These are phyloP conservation scores for Anseranas semipalmata DNA, from an alignment of 2,113 vertebrate species.

Conservation along the genomic window DNA sequence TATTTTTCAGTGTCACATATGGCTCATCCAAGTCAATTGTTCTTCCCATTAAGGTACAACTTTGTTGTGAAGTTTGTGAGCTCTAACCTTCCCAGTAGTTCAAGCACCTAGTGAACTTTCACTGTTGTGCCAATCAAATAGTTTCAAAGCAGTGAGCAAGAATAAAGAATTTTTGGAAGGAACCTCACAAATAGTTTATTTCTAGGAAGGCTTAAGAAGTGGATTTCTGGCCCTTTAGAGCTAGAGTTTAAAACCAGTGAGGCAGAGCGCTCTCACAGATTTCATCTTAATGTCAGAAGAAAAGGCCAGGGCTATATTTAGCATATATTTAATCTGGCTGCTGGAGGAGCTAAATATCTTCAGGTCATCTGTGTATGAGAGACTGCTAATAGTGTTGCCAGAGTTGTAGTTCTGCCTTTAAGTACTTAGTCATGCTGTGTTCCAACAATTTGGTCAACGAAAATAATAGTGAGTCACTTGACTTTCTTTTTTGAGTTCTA, in stretches of 20 bases:
- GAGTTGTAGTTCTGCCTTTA: neutral
- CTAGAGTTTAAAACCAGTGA: neutral
- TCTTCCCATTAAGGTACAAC: neutral
- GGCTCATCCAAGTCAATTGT: neutral
- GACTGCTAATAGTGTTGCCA: neutral
- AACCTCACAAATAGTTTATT: neutral
- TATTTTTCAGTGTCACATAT: neutral
- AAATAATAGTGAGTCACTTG: neutral
- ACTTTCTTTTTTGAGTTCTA: neutral
- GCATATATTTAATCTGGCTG: conserved; percentile 34
- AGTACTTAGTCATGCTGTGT: neutral
- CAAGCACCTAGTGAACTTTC: neutral
- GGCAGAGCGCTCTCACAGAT: conserved; percentile 12
- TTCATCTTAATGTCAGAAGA: conserved; percentile 65
- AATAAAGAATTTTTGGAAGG: neutral
- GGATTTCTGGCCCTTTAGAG: neutral
- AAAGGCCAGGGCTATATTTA: conserved; percentile 73
- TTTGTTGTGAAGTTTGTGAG: neutral
- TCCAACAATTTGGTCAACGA: neutral
- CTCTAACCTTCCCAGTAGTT: neutral
- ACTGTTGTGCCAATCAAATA: neutral
- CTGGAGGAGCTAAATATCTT: conserved; percentile 49
- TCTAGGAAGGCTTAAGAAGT: neutral
- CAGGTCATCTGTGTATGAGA: conserved; percentile 22
- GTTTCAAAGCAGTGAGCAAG: neutral